Evolutionary conservation across 2,113 vertebrate genomes (phyloP).

Genomic region (Notiomystis cincta): DNA sequence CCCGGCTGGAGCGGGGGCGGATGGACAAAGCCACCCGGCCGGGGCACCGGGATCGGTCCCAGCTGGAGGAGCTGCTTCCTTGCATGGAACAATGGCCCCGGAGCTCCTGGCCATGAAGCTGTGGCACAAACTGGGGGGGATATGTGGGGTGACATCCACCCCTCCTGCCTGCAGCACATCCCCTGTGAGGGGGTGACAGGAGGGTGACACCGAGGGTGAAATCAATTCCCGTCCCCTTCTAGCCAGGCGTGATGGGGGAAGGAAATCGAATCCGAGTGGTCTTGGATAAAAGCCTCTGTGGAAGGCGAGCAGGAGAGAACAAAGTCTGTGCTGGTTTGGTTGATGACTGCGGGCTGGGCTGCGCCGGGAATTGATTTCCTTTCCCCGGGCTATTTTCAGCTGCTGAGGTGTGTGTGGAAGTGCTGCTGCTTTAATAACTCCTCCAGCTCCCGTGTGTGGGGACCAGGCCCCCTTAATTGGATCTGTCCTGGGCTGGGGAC

Average conservation of each 20-base stretch:
- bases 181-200: background rate
- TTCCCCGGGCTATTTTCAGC: conserved; percentile 37
- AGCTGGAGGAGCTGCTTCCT: background rate
- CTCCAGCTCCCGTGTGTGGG: background rate
- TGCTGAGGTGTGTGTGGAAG: background rate
- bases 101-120: background rate
- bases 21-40: background rate
- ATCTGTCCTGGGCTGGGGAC: background rate
- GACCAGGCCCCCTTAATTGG: background rate
- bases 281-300: background rate
- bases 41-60: background rate
- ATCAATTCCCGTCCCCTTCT: background rate
- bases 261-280: background rate
- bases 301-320: background rate
- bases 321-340: background rate
- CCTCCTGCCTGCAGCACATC: background rate
- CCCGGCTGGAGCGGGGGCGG: accelerated
- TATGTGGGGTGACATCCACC: background rate
- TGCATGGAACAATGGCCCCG: accelerated
- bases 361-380: conserved; percentile 29
- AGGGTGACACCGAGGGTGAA: background rate
- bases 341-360: conserved; percentile 7
- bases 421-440: background rate
- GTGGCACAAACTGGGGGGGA: accelerated
- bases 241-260: background rate